Base-by-base conservation (phyloP, 1,140 invertebrate genomes). In the Zaprionus lachaisei region DNA sequence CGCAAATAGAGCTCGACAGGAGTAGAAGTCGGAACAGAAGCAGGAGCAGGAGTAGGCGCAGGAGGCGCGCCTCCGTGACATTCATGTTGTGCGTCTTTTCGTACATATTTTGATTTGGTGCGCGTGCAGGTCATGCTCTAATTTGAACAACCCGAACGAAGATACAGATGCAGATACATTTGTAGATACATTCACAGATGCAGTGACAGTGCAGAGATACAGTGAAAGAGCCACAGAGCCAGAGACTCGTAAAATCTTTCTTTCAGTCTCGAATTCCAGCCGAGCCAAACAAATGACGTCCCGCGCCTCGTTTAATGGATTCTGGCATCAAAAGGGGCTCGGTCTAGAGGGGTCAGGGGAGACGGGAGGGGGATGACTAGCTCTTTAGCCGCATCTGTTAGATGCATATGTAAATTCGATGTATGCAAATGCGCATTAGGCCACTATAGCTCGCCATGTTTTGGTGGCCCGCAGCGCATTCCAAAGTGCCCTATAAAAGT, bases 51-150 rank as follows among this genome's bases (percentile, higher is more conserved):
- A 61, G n/a, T 3, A 41, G 55, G 41, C 51, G 34, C 26, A 22
- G 75, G n/a, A 9, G 22, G 22, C 41, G 37, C 51, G 62, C 71
- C 73, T 82, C 66, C 64, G 68, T 71, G 60, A 78, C 81, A 89
- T 81, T 89, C 75, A 60, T 87, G 74, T 89, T 83, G 41, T 58
- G 55, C 62, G 70, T 72, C 26, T 66, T 47, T 71, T 44, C 72
- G 73, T 89, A 76, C 66, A 87, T 89, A 89, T 89, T 89, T 89
- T 89, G 85, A 89, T 90, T 81, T 90, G 81, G 67, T 76, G 66
- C 84, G 84, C 79, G 84, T 89, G 84, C 81, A 90, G 75, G 75
- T 75, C 72, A 64, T 89, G 85, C 79, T 77, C 80, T 83, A 75
- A 75, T 83, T 79, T 51, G 38, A 5, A 28, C 38, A 71, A 60